Percentiles rank a stretch among this genome's conserved stretches.
These are phyloP conservation scores for Agrotis segetum DNA, from an alignment of 2,888 invertebrate species.

Conservation along the genomic window DNA sequence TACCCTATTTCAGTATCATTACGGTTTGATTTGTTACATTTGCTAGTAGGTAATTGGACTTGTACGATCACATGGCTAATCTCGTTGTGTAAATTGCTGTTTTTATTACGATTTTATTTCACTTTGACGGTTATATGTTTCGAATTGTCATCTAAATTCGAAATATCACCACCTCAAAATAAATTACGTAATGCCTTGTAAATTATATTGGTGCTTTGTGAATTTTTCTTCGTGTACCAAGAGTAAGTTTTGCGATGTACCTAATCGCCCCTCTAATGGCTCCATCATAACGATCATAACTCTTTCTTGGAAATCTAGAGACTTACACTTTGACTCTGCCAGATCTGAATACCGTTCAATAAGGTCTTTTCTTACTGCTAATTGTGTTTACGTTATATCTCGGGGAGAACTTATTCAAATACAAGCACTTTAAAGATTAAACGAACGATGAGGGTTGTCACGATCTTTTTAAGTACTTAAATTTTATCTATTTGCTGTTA, in stretches of 20 bases:
- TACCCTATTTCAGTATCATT: neutral
- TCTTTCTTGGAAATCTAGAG: constrained; percentile 20
- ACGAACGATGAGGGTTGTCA: constrained; percentile 10
- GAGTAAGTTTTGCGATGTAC: no score
- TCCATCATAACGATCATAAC: neutral
- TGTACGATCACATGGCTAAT: neutral
- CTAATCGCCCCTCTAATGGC: constrained; percentile 19
- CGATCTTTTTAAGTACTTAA: constrained; percentile 9
- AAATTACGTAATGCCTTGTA: no score
- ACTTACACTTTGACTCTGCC: constrained; percentile 23
- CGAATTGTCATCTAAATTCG: no score
- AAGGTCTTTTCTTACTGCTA: constrained; percentile 8
- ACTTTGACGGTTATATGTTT: no score
- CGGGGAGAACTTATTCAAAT: constrained; percentile 21
- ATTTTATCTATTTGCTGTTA: neutral
- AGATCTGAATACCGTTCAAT: constrained; percentile 20
- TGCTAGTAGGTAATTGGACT: neutral
- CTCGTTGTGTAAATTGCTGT: neutral
- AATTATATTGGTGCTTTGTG: no score
- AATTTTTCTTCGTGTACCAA: no score
- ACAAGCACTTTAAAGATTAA: constrained; percentile 12
- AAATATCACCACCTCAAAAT: no score
- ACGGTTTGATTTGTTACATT: neutral
- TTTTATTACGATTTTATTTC: no score
- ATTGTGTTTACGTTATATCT: constrained; percentile 20